Conservation (phyloP, 2,888 invertebrate genomes). For the Oscheius sp. region DNA sequence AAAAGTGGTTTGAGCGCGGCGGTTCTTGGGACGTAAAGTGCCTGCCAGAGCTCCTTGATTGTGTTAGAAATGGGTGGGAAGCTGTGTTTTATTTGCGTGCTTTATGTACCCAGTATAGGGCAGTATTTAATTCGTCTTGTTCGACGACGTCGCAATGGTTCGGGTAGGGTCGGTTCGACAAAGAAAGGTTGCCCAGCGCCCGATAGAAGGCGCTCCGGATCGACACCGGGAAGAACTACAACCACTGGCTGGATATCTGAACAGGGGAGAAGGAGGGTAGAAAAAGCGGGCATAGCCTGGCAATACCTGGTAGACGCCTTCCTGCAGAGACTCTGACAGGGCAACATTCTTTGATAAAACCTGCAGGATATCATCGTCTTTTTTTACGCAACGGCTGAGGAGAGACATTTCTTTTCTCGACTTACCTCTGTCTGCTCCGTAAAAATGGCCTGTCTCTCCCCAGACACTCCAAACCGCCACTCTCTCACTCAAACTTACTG, state of each 20-base stretch:
- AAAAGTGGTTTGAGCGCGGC: not conserved
- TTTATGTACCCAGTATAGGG: slow-evolving; percentile 51
- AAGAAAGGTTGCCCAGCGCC: slow-evolving; percentile 42
- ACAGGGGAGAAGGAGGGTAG: not conserved
- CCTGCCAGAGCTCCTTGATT: not conserved
- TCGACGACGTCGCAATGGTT: slow-evolving; percentile 51
- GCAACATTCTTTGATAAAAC: slow-evolving; percentile 60
- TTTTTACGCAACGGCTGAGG: not conserved
- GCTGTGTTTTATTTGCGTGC: not conserved
- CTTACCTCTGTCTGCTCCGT: not conserved
- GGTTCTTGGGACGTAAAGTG: not conserved
- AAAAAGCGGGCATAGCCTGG: not conserved
- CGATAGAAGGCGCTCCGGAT: slow-evolving; percentile 39
- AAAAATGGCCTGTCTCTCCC: too few relatives aligned
- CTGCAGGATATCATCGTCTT: slow-evolving; percentile 26
- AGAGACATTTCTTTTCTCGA: slow-evolving; percentile 8
- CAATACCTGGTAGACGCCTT: slow-evolving; percentile 53
- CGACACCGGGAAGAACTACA: slow-evolving; percentile 53
- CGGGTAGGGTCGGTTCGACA: slow-evolving; percentile 51
- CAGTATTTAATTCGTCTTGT: slow-evolving; percentile 52
- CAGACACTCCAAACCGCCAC: not conserved
- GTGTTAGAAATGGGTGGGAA: too few relatives aligned
- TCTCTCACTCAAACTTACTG: slow-evolving; percentile 52
- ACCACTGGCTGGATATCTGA: slow-evolving; percentile 58
- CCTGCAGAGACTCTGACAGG: slow-evolving; percentile 46